phyloP scores from a whole-genome alignment of 2,888 invertebrate species.

The Cheilosia urbana region DNA sequence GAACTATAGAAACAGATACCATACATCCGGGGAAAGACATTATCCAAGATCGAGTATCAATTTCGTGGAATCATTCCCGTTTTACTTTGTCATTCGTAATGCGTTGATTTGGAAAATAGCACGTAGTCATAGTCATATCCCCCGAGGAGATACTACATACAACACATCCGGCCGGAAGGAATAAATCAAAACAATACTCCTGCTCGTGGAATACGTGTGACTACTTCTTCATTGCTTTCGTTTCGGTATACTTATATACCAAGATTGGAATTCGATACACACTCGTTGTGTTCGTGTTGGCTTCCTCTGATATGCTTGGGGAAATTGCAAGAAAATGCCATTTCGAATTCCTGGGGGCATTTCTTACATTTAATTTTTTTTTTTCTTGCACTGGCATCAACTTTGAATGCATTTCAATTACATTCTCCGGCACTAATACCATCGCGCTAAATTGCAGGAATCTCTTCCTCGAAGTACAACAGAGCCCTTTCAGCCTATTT shows the following conservation, averaged over 20 bases:
- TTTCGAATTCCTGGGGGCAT: constrained; percentile 25
- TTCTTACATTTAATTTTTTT: constrained; percentile 32
- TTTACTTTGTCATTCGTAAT: constrained; percentile 5
- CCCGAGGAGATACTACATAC: background rate
- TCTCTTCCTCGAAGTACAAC: too few relatives aligned
- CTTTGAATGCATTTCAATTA: constrained; percentile 1
- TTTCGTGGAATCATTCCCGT: constrained; percentile 2
- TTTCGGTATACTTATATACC: constrained; percentile 15
- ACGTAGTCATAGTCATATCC: constrained; percentile 1
- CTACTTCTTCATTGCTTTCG: constrained; percentile 38
- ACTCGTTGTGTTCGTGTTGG: background rate
- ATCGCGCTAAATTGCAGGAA: background rate
- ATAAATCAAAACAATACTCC: constrained; percentile 52
- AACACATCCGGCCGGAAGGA: constrained; percentile 6
- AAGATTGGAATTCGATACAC: constrained; percentile 27
- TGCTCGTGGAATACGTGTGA: constrained; percentile 46
- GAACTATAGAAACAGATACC: background rate
- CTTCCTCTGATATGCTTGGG: background rate
- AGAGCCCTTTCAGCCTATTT: too few relatives aligned
- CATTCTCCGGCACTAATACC: constrained; percentile 2
- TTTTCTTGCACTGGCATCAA: constrained; percentile 6
- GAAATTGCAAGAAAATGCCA: constrained; percentile 32
- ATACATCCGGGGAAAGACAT: background rate
- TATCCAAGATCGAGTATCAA: constrained; percentile 1
- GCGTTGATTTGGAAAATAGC: constrained; percentile 13